Conservation (phyloP, 2,113 vertebrate species). For the Aythya baeri region DNA sequence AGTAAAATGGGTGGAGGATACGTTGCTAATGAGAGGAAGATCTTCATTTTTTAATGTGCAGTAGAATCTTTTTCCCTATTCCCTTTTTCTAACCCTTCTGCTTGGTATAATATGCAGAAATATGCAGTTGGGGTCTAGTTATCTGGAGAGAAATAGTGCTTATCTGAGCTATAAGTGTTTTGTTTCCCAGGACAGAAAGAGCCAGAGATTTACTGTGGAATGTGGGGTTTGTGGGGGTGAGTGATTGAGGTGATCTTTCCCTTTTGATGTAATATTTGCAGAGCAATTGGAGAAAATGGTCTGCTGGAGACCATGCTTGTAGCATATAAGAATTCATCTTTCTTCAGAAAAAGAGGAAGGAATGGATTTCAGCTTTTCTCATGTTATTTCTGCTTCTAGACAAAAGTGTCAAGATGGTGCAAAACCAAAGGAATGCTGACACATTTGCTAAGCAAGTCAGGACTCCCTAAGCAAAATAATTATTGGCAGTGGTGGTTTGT, state of each 20-base stretch:
- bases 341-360: not conserved
- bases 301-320: not conserved
- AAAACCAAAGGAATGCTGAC: not conserved
- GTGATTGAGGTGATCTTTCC: not conserved
- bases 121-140: not conserved
- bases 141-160: not conserved
- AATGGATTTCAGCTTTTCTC: not conserved
- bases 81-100: not conserved
- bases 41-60: not conserved
- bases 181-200: not conserved
- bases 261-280: not conserved
- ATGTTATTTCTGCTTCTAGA: not conserved
- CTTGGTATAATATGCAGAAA: not conserved
- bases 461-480: not conserved
- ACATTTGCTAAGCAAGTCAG: not conserved
- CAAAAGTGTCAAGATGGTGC: not conserved
- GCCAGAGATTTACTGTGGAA: not conserved
- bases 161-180: not conserved
- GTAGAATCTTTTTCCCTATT: not conserved
- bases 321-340: not conserved
- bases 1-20: not conserved
- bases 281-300: not conserved
- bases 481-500: not conserved
- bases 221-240: not conserved
- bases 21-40: not conserved